Evolutionary conservation across 2,888 invertebrate genomes (phyloP).

Genomic region (Philaethria dido): DNA sequence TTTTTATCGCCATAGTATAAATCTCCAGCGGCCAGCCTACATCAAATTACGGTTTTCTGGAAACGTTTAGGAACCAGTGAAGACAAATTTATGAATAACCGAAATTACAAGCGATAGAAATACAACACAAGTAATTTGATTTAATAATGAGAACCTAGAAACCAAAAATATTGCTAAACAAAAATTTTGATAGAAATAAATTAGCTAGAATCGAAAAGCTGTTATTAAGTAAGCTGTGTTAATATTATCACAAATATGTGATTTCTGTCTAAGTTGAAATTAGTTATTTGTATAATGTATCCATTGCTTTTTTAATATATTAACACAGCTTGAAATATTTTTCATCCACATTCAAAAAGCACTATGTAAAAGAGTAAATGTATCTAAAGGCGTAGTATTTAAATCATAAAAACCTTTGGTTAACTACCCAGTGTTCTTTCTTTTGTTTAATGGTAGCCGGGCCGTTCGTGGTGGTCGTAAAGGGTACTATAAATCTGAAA

Average conservation of each 20-base stretch:
- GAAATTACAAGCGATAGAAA: background rate
- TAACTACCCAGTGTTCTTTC: conserved; percentile 5
- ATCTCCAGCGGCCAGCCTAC: too few relatives aligned
- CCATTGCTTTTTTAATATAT: too few relatives aligned
- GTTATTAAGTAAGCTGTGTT: too few relatives aligned
- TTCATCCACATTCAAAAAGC: background rate
- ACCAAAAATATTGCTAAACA: background rate
- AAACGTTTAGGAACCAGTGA: background rate
- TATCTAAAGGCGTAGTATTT: background rate
- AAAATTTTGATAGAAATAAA: background rate
- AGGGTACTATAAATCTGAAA: conserved; percentile 25
- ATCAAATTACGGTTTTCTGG: background rate
- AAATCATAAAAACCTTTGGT: conserved; percentile 15
- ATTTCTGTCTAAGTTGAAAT: too few relatives aligned
- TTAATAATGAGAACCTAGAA: background rate
- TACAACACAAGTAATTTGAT: background rate
- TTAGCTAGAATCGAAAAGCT: background rate
- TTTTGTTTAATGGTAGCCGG: conserved; percentile 18
- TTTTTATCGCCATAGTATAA: background rate
- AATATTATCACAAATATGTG: too few relatives aligned
- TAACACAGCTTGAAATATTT: background rate
- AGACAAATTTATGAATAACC: background rate
- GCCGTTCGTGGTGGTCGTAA: conserved; percentile 19
- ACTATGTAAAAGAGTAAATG: background rate
- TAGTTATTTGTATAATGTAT: too few relatives aligned